Evolutionary conservation across 2,888 invertebrate genomes (phyloP).

Genomic region (Sialis lutaria): DNA sequence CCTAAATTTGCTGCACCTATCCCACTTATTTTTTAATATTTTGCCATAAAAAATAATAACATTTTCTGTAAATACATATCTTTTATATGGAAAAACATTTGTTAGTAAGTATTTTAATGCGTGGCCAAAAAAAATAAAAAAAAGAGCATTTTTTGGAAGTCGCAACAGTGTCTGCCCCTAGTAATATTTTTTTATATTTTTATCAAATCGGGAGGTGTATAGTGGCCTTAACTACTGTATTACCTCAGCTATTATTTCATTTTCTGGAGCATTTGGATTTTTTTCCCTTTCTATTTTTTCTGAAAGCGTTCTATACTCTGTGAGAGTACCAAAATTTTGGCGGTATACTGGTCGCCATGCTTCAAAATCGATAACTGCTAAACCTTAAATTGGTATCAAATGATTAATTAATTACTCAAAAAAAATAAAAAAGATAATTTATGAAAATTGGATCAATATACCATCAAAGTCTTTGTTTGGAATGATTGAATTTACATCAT

Average conservation of each 20-base stretch:
- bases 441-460: conserved; percentile 16
- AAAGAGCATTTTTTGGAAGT: too few species aligned
- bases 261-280: conserved; percentile 45
- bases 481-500: conserved; percentile 37
- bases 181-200: background rate
- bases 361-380: conserved; percentile 69
- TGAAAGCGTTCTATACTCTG: conserved; percentile 48
- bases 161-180: too few species aligned
- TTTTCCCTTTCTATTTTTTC: conserved; percentile 36
- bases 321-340: conserved; percentile 51
- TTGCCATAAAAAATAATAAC: too few species aligned
- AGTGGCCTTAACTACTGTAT: conserved; percentile 4
- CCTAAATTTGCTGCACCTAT: too few species aligned
- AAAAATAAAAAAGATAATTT: background rate
- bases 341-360: conserved; percentile 64
- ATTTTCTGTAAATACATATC: too few species aligned
- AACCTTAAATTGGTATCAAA: conserved; percentile 28
- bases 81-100: too few species aligned
- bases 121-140: too few species aligned
- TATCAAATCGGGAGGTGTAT: background rate
- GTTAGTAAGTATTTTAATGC: too few species aligned
- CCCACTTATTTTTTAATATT: too few species aligned
- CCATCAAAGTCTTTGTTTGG: conserved; percentile 42
- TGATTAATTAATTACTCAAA: background rate
- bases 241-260: conserved; percentile 34